Base-by-base conservation (phyloP, 2,113 vertebrate species). In the Lota lota region DNA sequence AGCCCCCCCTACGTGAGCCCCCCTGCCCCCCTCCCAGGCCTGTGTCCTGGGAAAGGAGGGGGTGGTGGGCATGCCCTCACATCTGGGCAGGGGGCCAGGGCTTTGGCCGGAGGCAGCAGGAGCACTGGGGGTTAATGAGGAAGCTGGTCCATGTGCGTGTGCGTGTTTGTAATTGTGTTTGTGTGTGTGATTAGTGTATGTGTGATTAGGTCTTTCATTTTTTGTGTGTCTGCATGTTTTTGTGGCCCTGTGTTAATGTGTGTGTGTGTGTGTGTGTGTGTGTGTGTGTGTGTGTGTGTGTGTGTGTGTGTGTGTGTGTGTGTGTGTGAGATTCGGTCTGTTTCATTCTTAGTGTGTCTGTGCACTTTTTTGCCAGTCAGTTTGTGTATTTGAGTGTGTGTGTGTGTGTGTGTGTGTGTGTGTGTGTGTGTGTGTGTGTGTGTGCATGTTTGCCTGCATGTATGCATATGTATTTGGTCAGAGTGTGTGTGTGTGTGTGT, bases 51-150 rank as follows among this genome's bases (percentile, higher is more conserved):
- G 66, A 79, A 68, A 57, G 65, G 68, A 68, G 73, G 69, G 73
- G 67, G 76, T 72, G 59, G 66, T 72, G 59, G 67, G 66, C 3
- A 15, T 59, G 28, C n/a, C 58, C 19, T 72, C 64, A n/a, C 12
- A 50, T 67, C 59, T 22, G 58, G 78, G 75, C 65, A 75, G 24
- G 61, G 67, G 15, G 60, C 76, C 76, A 75, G 64, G 64, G 75
- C 78, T 57, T 67, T 75, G 69, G 72, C 12, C 76, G 79, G 79
- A 84, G 83, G 61, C 83, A 75, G 22, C 59, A 17, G 61, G 22
- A 5, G 51, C 19, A n/a, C 28, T 22, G 16, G 21, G 20, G 36
- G 54, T 19, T 22, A 14, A 51, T 33, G 58, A 22, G 28, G 68
- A 69, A 71, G 20, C 20, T 22, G 20, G 50, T 58, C 21, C 57